Evolutionary conservation across 2,888 invertebrate species (phyloP), one percentile per base, ranked within the genome.

Genomic region (Philereme vetulata): DNA sequence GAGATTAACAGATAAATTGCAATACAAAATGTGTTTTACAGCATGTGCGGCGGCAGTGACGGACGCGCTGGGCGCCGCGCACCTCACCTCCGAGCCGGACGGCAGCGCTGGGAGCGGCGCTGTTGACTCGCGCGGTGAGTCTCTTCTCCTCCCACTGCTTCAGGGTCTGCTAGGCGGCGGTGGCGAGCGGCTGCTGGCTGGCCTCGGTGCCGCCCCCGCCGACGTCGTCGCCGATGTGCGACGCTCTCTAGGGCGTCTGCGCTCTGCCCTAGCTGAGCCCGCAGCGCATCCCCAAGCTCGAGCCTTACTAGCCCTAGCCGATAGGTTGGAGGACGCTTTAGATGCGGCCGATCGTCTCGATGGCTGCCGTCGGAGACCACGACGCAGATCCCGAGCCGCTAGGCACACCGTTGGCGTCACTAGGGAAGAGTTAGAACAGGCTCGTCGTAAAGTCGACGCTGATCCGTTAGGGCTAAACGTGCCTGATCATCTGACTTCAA

Each of bases 331-430:
- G 74, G 94, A 94, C 65, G 92, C 94, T 47, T 85, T 93, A 35
- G 84, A 84, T 64, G 85, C 86, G 52, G 81, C 88, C 65, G 85
- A 87, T 75, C 71, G 87, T 1, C 81, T 88, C 35, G 88, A 90
- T 69, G 87, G 87, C 63, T 85, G 86, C 74, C 81, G 81, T 60
- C 82, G 90, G 56, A 83, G 82, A 5, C 82, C 92, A 3, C 89
- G 94, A 34, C 93, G 94, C 63, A 93, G 94, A 57, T 93, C 93
- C 66, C 93, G 95, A 36, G 94, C 94, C 64, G 94, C 94, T 49
- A 88, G 97, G 0, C 96, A 97, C 82, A 97, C 97, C 0, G 96
- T 97, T 32, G 97, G 96, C 49, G 97, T 97, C 11, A 96, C 96
- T 43, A 93, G 94, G 47, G 96, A 96, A 78, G 97, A 97, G 76